Evolutionary conservation across 2,888 invertebrate species (phyloP).

Genomic region (Catocala fraxini): DNA sequence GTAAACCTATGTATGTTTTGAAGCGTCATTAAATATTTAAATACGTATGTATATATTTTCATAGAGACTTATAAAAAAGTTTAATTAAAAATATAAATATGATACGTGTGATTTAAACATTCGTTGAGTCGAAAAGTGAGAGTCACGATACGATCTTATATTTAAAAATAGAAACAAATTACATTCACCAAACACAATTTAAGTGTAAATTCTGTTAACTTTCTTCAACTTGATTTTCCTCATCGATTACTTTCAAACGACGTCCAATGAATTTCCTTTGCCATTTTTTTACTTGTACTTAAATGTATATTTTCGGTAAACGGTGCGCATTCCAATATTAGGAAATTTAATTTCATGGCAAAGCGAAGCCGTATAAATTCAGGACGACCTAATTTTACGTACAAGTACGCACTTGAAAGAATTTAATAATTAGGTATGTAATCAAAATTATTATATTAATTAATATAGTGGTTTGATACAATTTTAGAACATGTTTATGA

Average conservation of each 20-base stretch:
- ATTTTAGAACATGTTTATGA: too few relatives aligned
- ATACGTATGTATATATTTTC: too few relatives aligned
- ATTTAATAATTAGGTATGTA: too few relatives aligned
- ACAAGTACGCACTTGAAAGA: too few relatives aligned
- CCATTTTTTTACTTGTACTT: constrained; percentile 13
- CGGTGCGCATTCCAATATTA: background rate
- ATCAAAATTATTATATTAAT: too few relatives aligned
- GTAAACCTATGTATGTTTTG: too few relatives aligned
- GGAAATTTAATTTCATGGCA: too few relatives aligned
- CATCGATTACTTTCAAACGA: constrained; percentile 27
- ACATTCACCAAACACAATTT: constrained; percentile 26
- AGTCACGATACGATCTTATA: background rate
- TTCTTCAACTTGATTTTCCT: constrained; percentile 29
- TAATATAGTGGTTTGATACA: too few relatives aligned
- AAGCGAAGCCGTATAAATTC: too few relatives aligned
- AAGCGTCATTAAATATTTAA: too few relatives aligned
- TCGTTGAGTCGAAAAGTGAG: background rate
- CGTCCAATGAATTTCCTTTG: constrained; percentile 33
- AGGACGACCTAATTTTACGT: too few relatives aligned
- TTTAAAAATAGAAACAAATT: constrained; percentile 9
- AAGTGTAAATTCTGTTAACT: constrained; percentile 26
- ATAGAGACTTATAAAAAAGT: too few relatives aligned
- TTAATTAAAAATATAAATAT: background rate
- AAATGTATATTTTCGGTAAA: constrained; percentile 1
- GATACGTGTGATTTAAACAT: background rate